These are phyloP conservation scores for Macquaria ambigua DNA, from an alignment of 2,113 vertebrate species.

Conservation along the genomic window DNA sequence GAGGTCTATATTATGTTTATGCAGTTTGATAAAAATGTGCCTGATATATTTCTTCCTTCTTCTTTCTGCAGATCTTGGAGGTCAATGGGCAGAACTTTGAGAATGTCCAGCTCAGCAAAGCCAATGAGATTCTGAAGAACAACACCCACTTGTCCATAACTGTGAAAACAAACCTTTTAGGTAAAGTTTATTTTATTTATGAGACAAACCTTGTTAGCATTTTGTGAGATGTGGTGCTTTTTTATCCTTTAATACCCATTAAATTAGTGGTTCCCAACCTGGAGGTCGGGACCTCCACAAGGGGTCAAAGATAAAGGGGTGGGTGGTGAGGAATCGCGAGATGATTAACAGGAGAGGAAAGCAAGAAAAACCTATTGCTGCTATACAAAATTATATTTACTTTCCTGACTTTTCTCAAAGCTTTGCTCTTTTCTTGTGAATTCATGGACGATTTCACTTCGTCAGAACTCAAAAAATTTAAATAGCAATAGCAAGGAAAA, in stretches of 20 bases:
- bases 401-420: background rate
- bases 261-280: background rate
- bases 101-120: constrained; percentile 97
- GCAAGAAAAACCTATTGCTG: background rate
- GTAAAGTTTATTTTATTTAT: constrained; percentile 79
- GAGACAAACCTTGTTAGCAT: background rate
- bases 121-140: constrained; percentile 98
- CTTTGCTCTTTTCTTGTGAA: background rate
- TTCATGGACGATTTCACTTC: background rate
- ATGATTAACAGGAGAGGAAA: background rate
- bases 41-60: constrained; percentile 35
- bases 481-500: background rate
- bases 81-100: constrained; percentile 99
- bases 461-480: background rate
- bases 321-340: background rate
- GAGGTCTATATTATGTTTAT: background rate
- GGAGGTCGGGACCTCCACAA: background rate
- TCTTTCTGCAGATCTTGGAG: constrained; percentile 92
- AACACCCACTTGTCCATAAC: constrained; percentile 99
- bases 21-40: background rate
- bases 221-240: background rate
- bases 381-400: background rate
- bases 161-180: constrained; percentile 99
- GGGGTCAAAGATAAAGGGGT: background rate
- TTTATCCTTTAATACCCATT: background rate